Percentiles rank a stretch among this genome's conserved stretches.
These are phyloP conservation scores for Scaptomyza polygonia DNA, from an alignment of 2,888 invertebrate species.

Conservation along the genomic window DNA sequence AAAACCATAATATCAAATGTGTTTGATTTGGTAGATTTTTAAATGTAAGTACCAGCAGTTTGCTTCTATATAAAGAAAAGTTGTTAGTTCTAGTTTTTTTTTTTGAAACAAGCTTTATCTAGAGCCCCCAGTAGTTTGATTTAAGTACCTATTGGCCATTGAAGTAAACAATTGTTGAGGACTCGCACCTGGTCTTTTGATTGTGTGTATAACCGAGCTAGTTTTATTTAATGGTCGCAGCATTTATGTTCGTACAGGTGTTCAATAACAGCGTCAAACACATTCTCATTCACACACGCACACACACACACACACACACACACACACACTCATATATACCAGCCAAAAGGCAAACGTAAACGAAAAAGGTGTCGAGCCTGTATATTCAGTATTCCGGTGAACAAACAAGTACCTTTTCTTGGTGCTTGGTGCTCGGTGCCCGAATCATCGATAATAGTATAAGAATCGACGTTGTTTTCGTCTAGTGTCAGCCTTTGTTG, in stretches of 20 bases:
- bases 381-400: conserved; percentile 25
- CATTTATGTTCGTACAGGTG: conserved; percentile 58
- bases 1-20: too few species aligned
- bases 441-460: conserved; percentile 11
- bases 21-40: too few species aligned
- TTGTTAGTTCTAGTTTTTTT: too few species aligned
- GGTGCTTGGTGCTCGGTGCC: not conserved
- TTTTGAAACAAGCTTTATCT: not conserved
- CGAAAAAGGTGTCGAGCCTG: conserved; percentile 2
- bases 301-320: not conserved
- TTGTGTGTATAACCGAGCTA: not conserved
- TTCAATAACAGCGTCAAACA: conserved; percentile 39
- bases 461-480: conserved; percentile 13
- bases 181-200: conserved; percentile 24
- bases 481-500: conserved; percentile 46
- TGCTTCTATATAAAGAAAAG: too few species aligned
- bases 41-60: too few species aligned
- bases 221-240: conserved; percentile 9
- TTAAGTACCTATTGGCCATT: not conserved
- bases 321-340: too few species aligned
- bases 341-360: conserved; percentile 9
- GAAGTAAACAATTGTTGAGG: not conserved
- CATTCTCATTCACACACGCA: not conserved
- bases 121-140: not conserved
- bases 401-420: conserved; percentile 22